phyloP scores from a whole-genome alignment of 2,797 vertebrate genomes.

The Falco concolor region DNA sequence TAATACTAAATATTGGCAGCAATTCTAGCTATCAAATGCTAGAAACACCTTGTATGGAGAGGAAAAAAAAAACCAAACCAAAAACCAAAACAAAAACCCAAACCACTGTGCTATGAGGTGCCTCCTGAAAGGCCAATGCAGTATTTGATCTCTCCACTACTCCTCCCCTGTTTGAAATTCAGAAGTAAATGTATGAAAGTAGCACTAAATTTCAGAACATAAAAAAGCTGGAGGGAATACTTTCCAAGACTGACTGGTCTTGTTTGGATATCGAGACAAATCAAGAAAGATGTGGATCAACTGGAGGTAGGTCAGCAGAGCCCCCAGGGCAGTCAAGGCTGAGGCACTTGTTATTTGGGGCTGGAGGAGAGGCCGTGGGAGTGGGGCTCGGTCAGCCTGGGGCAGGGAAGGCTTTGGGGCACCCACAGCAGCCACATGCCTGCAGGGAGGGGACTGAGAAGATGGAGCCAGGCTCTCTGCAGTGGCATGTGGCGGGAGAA shows the following conservation, averaged over 20 bases:
- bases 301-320: neutral
- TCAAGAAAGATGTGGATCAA: neutral
- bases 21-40: neutral
- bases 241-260: neutral
- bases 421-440: neutral
- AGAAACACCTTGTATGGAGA: neutral
- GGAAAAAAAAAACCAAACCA: neutral
- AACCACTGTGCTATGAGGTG: neutral
- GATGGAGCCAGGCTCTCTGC: neutral
- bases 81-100: neutral
- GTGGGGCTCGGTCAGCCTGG: neutral
- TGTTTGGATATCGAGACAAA: neutral
- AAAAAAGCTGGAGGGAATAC: neutral
- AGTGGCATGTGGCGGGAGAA: neutral
- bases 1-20: neutral
- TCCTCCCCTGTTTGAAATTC: neutral
- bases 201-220: neutral
- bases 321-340: neutral
- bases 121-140: neutral
- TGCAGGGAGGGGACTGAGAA: neutral
- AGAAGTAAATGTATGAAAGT: neutral
- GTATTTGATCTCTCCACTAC: neutral
- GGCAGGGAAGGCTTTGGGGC: neutral
- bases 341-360: neutral
- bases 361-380: neutral